Evolutionary conservation across 2,888 invertebrate genomes (phyloP), one percentile per base, ranked within the genome.

Genomic region (Metalampra italica): DNA sequence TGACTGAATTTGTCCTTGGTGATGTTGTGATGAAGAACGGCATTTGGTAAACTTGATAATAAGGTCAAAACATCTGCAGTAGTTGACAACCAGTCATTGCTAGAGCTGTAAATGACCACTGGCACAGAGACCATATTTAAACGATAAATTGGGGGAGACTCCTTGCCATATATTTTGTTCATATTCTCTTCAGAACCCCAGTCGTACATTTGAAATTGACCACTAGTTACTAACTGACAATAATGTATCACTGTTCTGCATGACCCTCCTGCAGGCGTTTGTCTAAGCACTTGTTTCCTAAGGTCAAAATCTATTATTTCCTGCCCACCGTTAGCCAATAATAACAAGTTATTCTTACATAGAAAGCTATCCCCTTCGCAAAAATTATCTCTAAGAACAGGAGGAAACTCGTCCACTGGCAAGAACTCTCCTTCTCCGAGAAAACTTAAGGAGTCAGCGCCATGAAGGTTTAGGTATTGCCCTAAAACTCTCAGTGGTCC

Each of bases 231-330:
- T n/a, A 75, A 51, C 52, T 81, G 80, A 38, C 68, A 53, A 38
- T 68, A 80, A 62, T 80, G 78, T 12, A 67, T 45, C 9, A 79
- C 54, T 1, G 72, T 70, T 47, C 73, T 81, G 13, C 59, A 59
- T 0, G 75, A 79, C 3, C 70, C 67, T 8, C 71, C 71, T 0
- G 68, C 59, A 0, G 67, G 67, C 1, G 59, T 49, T 49, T 64
- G 55, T 2, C 29, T 32, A 2, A 67, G 42, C 15, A 78, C 51
- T 11, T 53, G 49, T 3, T 49, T 29, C 36, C 45, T 56, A 1
- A 67, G 34, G 15, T 51, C 52, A 3, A 40, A 8, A 42, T 66
- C 54, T 9, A 14, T 12, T 42, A 57, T 50, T 12, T 56, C 47
- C 46, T 60, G 52, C 12, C 70, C 72, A 22, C 74, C 68, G 49